phyloP scores from a whole-genome alignment of 1,140 invertebrate species.

The Carposina sasakii region DNA sequence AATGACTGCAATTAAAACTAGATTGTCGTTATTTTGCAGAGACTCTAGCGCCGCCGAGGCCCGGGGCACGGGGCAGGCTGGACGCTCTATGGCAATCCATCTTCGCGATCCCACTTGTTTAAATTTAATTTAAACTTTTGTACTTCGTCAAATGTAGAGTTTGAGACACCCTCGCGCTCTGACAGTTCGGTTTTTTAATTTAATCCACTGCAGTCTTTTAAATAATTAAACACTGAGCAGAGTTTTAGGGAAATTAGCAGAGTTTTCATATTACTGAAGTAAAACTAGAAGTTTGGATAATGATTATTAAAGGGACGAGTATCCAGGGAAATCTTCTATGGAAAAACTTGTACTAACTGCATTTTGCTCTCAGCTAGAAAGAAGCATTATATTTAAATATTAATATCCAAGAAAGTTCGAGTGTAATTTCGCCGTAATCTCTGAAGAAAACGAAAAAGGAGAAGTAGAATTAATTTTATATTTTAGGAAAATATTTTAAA shows the following conservation, averaged over 20 bases:
- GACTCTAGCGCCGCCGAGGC: neutral
- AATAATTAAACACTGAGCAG: constrained; percentile 26
- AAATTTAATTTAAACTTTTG: constrained; percentile 46
- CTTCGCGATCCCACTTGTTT: constrained; percentile 21
- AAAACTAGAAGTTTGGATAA: constrained; percentile 36
- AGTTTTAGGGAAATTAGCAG: no score
- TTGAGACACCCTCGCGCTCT: constrained; percentile 12
- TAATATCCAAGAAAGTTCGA: no score
- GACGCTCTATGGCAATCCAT: constrained; percentile 16
- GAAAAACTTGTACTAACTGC: no score
- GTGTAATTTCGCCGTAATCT: no score
- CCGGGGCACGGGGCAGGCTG: constrained; percentile 7
- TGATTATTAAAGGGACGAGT: constrained; percentile 33
- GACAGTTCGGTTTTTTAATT: constrained; percentile 24
- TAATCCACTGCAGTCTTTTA: constrained; percentile 23
- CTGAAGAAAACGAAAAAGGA: no score
- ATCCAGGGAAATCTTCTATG: constrained; percentile 52
- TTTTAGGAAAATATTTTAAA: no score
- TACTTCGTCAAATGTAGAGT: constrained; percentile 30
- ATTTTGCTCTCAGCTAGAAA: no score
- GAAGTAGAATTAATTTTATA: no score
- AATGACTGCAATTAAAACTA: constrained; percentile 39
- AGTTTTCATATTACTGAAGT: constrained; percentile 13
- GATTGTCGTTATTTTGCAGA: constrained; percentile 36
- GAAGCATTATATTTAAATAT: no score